Percentiles rank a stretch among this genome's conserved stretches.
These are phyloP conservation scores for Hoplias malabaricus DNA, from an alignment of 2,113 vertebrate genomes.

Conservation along the genomic window DNA sequence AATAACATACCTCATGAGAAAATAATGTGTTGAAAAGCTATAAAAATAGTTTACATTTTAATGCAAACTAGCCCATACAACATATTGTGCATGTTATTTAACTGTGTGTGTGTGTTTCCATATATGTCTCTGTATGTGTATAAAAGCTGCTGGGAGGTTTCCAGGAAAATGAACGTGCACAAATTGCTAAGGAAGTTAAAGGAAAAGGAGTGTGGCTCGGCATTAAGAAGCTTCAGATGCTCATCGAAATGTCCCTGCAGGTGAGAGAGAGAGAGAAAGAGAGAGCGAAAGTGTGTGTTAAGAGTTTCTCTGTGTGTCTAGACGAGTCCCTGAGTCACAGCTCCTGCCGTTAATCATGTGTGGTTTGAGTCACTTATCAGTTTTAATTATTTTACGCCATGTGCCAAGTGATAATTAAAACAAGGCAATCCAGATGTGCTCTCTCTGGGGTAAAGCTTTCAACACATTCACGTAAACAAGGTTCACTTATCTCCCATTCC, in stretches of 20 bases:
- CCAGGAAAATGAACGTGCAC: conserved; percentile 84
- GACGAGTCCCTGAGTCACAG: conserved; percentile 45
- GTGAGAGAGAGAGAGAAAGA: conserved; percentile 66
- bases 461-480: conserved; percentile 13
- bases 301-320: conserved; percentile 30
- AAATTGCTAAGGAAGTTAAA: conserved; percentile 84
- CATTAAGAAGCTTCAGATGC: conserved; percentile 96
- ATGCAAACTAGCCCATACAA: too few species aligned
- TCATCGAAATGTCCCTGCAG: conserved; percentile 96
- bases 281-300: background rate
- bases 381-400: conserved; percentile 19
- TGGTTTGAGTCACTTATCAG: conserved; percentile 22
- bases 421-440: conserved; percentile 20
- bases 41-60: too few species aligned
- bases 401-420: conserved; percentile 26
- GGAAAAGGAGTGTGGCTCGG: conserved; percentile 84
- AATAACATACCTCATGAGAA: background rate
- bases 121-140: conserved; percentile 6
- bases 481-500: conserved; percentile 11
- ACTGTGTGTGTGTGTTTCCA: background rate
- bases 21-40: background rate
- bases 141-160: conserved; percentile 90
- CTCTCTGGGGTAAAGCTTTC: background rate
- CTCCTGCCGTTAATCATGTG: conserved; percentile 26
- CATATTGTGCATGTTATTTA: background rate